Conservation (phyloP, 2,888 invertebrate genomes). For the Parasteatoda lunata region DNA sequence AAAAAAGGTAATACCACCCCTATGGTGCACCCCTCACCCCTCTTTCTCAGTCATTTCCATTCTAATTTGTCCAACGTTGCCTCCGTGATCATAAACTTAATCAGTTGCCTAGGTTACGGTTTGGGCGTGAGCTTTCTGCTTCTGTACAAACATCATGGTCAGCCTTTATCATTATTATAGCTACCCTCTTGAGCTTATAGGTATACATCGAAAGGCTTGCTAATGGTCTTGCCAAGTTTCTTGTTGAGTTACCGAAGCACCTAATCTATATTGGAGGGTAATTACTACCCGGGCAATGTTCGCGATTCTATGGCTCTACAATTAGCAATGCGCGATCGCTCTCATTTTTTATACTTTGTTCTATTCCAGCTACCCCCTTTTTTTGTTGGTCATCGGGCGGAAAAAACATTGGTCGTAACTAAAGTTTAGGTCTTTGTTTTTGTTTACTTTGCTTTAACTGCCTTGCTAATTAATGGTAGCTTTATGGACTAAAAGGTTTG, state of each 20-base stretch:
- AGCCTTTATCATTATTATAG: slow-evolving; percentile 60
- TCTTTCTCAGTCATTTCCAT: slow-evolving; percentile 51
- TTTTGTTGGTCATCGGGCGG: neutral
- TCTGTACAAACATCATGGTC: slow-evolving; percentile 62
- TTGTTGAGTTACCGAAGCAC: slow-evolving; percentile 37
- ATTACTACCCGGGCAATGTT: slow-evolving; percentile 36
- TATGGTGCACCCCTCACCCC: slow-evolving; percentile 23
- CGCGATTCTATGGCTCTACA: slow-evolving; percentile 16
- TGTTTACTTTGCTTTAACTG: neutral
- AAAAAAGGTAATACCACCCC: slow-evolving; percentile 3
- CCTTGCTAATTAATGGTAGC: neutral
- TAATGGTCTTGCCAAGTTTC: slow-evolving; percentile 49
- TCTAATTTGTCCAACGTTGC: slow-evolving; percentile 59
- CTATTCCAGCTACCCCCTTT: neutral
- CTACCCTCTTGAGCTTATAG: slow-evolving; percentile 39
- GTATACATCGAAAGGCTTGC: slow-evolving; percentile 29
- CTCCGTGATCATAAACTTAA: slow-evolving; percentile 64
- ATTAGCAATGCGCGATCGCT: slow-evolving; percentile 48
- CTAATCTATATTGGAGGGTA: slow-evolving; percentile 59
- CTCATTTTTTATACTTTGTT: neutral
- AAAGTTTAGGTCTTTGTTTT: neutral
- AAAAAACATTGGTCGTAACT: neutral
- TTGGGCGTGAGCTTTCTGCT: slow-evolving; percentile 62
- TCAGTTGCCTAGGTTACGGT: slow-evolving; percentile 62
- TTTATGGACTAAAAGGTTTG: slow-evolving; percentile 3